Evolutionary conservation across 1,140 invertebrate species (phyloP).

Genomic region (Hycleus cichorii): DNA sequence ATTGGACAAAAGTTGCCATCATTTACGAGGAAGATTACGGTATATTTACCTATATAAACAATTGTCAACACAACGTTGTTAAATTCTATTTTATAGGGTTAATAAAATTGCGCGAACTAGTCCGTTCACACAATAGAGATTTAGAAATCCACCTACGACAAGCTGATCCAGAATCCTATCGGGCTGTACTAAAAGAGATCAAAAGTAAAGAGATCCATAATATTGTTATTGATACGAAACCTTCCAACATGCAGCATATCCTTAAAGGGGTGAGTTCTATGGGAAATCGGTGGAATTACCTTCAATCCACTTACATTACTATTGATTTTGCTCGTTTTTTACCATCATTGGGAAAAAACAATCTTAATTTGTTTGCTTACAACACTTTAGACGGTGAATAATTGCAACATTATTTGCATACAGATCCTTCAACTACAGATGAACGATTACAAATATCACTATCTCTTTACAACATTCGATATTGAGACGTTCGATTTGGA

Average conservation of each 20-base stretch:
- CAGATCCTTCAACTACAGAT: conserved; percentile 88
- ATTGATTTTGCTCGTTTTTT: neutral
- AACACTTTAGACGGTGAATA: neutral
- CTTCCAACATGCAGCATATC: conserved; percentile 64
- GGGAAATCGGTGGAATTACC: too few relatives aligned
- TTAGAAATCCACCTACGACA: conserved; percentile 80
- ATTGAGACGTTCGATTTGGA: conserved; percentile 86
- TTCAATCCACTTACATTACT: neutral
- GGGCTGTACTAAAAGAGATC: conserved; percentile 70
- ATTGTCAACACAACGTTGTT: neutral
- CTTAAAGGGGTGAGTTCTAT: conserved; percentile 68
- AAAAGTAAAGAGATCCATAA: conserved; percentile 76
- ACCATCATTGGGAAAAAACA: too few relatives aligned
- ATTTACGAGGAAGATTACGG: conserved; percentile 86
- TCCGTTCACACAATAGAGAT: conserved; percentile 56
- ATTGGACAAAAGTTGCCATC: conserved; percentile 90
- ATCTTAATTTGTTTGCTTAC: neutral
- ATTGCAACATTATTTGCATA: conserved; percentile 28
- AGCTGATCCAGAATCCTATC: conserved; percentile 63
- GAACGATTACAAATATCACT: conserved; percentile 91
- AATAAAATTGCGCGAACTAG: conserved; percentile 76
- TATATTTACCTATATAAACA: conserved; percentile 31
- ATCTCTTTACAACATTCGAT: conserved; percentile 88
- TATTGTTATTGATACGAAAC: conserved; percentile 76
- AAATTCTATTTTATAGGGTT: conserved; percentile 54